phyloP scores from a whole-genome alignment of 2,888 invertebrate species.

The Lasioglossum malachurum region DNA sequence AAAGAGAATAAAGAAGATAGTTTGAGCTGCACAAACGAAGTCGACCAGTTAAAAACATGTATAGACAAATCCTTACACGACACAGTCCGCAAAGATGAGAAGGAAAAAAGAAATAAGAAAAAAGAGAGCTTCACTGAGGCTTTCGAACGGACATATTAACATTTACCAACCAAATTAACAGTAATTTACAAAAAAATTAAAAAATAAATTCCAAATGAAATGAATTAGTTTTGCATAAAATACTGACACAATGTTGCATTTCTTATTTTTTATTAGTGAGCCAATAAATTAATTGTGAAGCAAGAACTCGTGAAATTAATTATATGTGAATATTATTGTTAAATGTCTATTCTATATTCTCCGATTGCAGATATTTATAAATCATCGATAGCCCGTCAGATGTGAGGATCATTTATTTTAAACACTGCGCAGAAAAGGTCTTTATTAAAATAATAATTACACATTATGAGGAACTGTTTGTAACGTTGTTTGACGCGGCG shows the following conservation, averaged over 20 bases:
- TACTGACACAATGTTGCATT: background rate
- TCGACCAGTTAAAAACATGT: background rate
- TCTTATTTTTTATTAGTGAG: no score
- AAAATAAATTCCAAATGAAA: background rate
- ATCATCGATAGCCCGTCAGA: no score
- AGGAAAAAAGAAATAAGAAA: background rate
- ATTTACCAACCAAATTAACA: constrained; percentile 2
- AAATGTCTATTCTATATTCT: no score
- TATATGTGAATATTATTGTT: no score
- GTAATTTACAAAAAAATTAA: background rate
- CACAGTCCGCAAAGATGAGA: background rate
- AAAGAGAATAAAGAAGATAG: background rate
- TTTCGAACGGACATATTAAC: background rate
- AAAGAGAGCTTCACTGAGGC: background rate
- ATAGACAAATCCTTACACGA: constrained; percentile 7
- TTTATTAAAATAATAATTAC: background rate
- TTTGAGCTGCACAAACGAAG: background rate
- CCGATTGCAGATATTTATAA: no score
- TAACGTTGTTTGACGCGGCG: background rate
- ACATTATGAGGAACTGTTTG: background rate
- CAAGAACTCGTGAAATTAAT: no score
- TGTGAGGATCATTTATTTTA: no score
- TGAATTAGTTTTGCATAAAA: background rate
- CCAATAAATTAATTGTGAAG: no score
- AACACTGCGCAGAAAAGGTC: background rate